Base-by-base conservation (phyloP, 2,888 invertebrate genomes). In the Horisme vitalbata region DNA sequence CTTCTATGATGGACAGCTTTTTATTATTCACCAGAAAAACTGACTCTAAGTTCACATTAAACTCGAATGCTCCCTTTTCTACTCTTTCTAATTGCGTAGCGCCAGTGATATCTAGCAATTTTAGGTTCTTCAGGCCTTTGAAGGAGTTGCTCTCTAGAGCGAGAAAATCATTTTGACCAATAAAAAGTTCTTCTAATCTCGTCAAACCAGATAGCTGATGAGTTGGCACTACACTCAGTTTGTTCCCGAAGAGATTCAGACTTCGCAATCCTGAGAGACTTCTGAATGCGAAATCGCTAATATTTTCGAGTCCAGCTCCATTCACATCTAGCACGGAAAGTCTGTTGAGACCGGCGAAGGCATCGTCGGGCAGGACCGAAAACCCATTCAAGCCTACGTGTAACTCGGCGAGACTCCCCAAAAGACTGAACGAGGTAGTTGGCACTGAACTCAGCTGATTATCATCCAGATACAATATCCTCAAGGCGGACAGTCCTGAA, bases 351-450 rank as follows among this genome's bases (percentile, higher is more conserved):
- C 95, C 95, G 37, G 92, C 91, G 76, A 97, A 97, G 8, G 95
- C 94, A 57, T 95, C 95, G 59, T 94, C 93, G 5, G 94, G 94
- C 46, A 97, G 86, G 37, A 91, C 90, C 9, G 94, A 92, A 72
- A 97, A 96, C 0, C 93, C 95, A 72, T 97, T 97, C 53, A 95
- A 91, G 7, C 96, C 96, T 26, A 97, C 92, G 68, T 95, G 96
- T 7, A 97, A 84, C 76, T 97, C 97, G 2, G 96, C 96, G 45
- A 97, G 88, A 59, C 94, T 94, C 43, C 94, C 94, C 63, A 96
- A 81, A 2, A 94, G 91, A 13, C 93, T 91, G 65, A 96, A 93
- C 0, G 95, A 93, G 10, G 92, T 80, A 1, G 95, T 94, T 10
- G 96, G 96, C 37, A 97, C 94, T 1, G 92, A 90, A 58, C 92